Percentiles rank a stretch among this genome's conserved stretches.
Evolutionary conservation across 2,113 vertebrate species (phyloP).

Genomic region (Alouatta palliata): DNA sequence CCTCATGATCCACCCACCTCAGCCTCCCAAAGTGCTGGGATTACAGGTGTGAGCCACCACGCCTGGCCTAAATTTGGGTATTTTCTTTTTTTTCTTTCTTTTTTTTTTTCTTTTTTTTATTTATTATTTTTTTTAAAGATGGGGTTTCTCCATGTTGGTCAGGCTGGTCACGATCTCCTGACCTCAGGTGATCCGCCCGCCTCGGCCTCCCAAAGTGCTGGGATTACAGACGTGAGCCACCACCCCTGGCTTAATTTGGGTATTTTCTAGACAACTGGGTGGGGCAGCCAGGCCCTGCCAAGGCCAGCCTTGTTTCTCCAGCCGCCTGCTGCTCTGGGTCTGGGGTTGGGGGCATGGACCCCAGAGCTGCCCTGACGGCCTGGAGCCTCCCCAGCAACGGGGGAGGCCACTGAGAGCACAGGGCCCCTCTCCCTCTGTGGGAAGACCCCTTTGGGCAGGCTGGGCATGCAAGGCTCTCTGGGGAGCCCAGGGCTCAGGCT

Average conservation of each 20-base stretch:
- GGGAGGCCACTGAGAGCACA: background rate
- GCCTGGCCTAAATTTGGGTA: background rate
- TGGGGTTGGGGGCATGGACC: background rate
- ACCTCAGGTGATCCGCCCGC: too few relatives aligned
- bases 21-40: too few relatives aligned
- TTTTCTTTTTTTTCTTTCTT: too few relatives aligned
- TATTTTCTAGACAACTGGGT: background rate
- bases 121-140: too few relatives aligned
- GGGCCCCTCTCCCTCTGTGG: accelerated
- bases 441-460: background rate
- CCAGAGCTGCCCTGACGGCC: background rate
- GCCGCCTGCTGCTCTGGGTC: background rate
- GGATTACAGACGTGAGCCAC: too few relatives aligned
- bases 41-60: too few relatives aligned
- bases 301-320: background rate
- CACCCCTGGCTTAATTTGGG: background rate
- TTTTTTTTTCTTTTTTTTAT: too few relatives aligned
- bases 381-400: background rate
- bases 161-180: too few relatives aligned
- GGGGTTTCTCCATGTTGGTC: too few relatives aligned
- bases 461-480: background rate
- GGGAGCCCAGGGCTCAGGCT: background rate
- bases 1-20: too few relatives aligned
- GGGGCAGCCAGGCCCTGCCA: background rate
- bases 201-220: too few relatives aligned